phyloP scores from a whole-genome alignment of 1,140 invertebrate species.

The Copidosoma floridanum region DNA sequence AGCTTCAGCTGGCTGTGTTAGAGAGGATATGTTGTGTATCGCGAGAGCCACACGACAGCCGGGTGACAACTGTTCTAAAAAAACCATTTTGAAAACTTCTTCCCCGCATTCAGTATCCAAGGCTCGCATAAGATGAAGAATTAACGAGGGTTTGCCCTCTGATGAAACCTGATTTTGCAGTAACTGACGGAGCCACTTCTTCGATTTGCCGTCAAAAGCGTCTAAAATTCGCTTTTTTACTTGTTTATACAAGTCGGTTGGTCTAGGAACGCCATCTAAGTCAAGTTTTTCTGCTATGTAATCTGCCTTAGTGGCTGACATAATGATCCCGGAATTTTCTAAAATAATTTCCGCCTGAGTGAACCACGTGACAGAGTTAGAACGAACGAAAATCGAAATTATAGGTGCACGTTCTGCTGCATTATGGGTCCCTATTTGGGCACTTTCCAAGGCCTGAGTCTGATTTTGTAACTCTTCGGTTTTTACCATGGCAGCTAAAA shows the following conservation, averaged over 20 bases:
- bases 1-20: no score
- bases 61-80: no score
- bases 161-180: no score
- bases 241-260: not conserved
- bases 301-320: not conserved
- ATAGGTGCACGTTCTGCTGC: not conserved
- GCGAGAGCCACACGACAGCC: no score
- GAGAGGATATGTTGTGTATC: no score
- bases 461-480: no score
- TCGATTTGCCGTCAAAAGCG: not conserved
- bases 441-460: no score
- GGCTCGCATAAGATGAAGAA: not conserved
- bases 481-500: no score
- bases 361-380: not conserved
- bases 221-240: not conserved
- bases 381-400: not conserved
- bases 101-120: not conserved
- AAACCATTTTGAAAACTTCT: not conserved
- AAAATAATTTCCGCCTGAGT: no score
- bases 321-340: not conserved
- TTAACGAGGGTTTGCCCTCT: no score
- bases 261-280: not conserved
- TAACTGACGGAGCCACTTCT: not conserved
- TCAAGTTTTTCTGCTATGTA: not conserved
- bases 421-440: no score